Conservation (phyloP, 2,797 vertebrate genomes). For the Acipenser oxyrinchus region DNA sequence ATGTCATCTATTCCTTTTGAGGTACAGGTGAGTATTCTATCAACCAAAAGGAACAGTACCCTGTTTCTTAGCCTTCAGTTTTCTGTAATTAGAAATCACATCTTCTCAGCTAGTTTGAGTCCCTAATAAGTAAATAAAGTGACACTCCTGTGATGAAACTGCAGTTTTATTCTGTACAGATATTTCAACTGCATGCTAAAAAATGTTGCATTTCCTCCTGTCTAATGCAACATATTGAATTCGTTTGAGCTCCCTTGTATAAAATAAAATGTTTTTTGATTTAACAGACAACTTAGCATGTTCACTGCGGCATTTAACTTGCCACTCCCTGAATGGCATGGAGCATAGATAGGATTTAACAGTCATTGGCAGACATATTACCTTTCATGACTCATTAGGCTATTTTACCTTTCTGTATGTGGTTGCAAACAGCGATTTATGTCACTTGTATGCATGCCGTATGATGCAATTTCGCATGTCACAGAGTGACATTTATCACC, state of each 20-base stretch:
- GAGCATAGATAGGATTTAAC: slow-evolving; percentile 11
- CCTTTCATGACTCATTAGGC: slow-evolving; percentile 17
- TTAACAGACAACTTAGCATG: slow-evolving; percentile 30
- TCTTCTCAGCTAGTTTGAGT: slow-evolving; percentile 50
- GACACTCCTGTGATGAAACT: slow-evolving; percentile 22
- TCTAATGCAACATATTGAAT: slow-evolving; percentile 24
- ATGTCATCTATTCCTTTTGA: background rate
- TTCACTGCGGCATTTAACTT: slow-evolving; percentile 21
- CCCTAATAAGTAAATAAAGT: slow-evolving; percentile 23
- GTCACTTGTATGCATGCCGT: slow-evolving; percentile 17
- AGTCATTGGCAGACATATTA: background rate
- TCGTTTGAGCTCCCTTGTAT: background rate
- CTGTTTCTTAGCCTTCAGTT: slow-evolving; percentile 34
- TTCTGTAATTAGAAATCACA: slow-evolving; percentile 41
- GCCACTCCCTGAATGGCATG: slow-evolving; percentile 27
- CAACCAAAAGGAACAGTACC: slow-evolving; percentile 27
- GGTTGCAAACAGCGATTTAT: slow-evolving; percentile 5
- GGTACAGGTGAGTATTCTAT: slow-evolving; percentile 11
- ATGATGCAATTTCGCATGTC: slow-evolving; percentile 16
- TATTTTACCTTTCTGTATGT: slow-evolving; percentile 19
- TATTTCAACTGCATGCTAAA: slow-evolving; percentile 36
- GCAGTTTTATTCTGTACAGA: slow-evolving; percentile 20
- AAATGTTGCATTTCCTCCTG: slow-evolving; percentile 34
- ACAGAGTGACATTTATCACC: background rate
- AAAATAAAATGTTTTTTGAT: slow-evolving; percentile 7